Base-by-base conservation (phyloP, 2,888 invertebrate species). In the Cenopis cana region DNA sequence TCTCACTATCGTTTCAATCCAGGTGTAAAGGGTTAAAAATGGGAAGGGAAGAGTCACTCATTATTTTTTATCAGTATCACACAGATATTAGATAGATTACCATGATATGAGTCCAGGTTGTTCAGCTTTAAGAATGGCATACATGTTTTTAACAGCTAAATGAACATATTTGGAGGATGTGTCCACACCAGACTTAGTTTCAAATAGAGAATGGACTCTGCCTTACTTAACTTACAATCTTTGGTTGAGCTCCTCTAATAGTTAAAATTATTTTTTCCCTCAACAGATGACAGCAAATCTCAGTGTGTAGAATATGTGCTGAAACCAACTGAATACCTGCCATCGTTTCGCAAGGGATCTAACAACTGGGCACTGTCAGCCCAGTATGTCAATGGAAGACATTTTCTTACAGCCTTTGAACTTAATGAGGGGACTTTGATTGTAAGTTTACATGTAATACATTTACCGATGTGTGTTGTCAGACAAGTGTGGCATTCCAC, bases 351-450 rank as follows among this genome's bases (percentile, higher is more conserved):
- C 9, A 93, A 91, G 74, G 89, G 89, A 4, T 89, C 90, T 5
- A 92, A 91, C 65, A 90, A 90, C 73, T 93, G 94, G 93, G 85
- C 91, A 2, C 77, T 94, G 41, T 87, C 89, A 55, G 90, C 91
- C n/a, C 93, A 94, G 68, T 93, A 91, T 87, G 93, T 93, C 0
- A 91, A 89, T 80, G 94, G 94, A 20, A 84, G 91, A 77, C 93
- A 93, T 82, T 94, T 93, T 71, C 81, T 94, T 17, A 91, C 93
- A 65, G 92, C 93, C 6, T 93, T 93, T 81, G 93, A 93, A 76
- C 77, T 91, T 41, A 91, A 89, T 82, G 91, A 91, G 80, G 93
- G 93, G 20, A 91, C 89, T 72, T 78, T 94, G 20, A 92, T 92
- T 79, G 94, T 93, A 82, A 91, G 92, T 86, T 59, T n/a, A n/a